Base-by-base conservation (phyloP, 1,140 invertebrate genomes). In the Papilio machaon region DNA sequence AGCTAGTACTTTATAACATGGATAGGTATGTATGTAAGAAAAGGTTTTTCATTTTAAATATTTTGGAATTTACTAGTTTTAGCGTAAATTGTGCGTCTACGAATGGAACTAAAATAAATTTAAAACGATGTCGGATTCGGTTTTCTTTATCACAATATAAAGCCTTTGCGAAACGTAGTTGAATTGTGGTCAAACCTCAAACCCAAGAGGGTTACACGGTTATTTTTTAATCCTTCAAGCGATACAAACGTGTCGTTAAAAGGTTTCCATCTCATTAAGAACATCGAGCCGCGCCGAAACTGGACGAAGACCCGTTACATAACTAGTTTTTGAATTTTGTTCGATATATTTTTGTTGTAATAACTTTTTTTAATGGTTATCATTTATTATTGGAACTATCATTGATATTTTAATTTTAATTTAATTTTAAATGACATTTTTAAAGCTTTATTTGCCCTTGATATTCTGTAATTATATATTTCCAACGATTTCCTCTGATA, bases 171-270 rank as follows among this genome's bases (percentile, higher is more conserved):
- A 8, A 70, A 17, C n/a, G n/a, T n/a, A 70, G 64, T 10, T 23
- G 11, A 30, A 30, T 58, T n/a, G 54, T 58, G 54, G 9, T 11
- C 54, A 58, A 58, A 58, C 9, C 54, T n/a, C 17, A 58, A 64
- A 64, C 60, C 60, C 1, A 4, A 64, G 30, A 64, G 60, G 60
- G 60, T 64, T 30, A 64, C 60, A 64, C 19, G 60, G 23, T 64
- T 30, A 64, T 19, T 64, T 70, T 70, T 67, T 38, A 70, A 70
- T 70, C 64, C 64, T 70, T 70, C 11, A 70, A 70, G 64, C 64
- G 30, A 35, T 35, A 70, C 23, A 38, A 35, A 35, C 30, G 30
- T 64, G 64, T 70, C 13, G 64, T 35, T 70, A 35, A 70, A 70
- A 70, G 64, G 64, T 70, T 70, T 70, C 23, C 30, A 70, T 70